phyloP scores from a whole-genome alignment of 2,888 invertebrate genomes.

The Helleia helle region DNA sequence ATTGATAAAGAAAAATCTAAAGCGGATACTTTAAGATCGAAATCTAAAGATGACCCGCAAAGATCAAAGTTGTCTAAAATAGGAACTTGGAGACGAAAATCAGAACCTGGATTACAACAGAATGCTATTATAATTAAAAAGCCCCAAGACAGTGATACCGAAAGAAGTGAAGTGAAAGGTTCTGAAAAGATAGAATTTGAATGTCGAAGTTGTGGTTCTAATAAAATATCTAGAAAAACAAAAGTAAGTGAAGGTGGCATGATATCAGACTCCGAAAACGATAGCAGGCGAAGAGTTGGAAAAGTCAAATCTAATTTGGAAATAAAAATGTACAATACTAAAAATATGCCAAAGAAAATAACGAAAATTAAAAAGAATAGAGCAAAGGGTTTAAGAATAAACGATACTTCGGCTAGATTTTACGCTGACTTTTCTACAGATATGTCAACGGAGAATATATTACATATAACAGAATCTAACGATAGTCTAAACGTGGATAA shows the following conservation, averaged over 20 bases:
- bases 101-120: conserved; percentile 78
- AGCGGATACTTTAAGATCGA: conserved; percentile 60
- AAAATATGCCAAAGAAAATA: conserved; percentile 81
- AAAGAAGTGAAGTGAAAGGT: conserved; percentile 44
- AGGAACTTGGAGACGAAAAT: conserved; percentile 81
- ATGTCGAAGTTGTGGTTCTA: conserved; percentile 61
- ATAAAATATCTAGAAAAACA: conserved; percentile 49
- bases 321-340: conserved; percentile 77
- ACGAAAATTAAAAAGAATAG: conserved; percentile 80
- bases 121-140: conserved; percentile 47
- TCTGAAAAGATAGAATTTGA: conserved; percentile 63
- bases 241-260: conserved; percentile 40
- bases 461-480: conserved; percentile 78
- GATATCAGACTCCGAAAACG: conserved; percentile 51
- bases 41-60: conserved; percentile 68
- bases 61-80: conserved; percentile 66
- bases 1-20: conserved; percentile 45
- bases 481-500: conserved; percentile 73
- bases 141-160: conserved; percentile 49
- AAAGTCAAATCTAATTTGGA: conserved; percentile 53
- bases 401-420: conserved; percentile 76
- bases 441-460: conserved; percentile 74
- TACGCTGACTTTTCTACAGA: conserved; percentile 78
- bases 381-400: conserved; percentile 64
- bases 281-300: conserved; percentile 34